Percentiles rank a stretch among this genome's conserved stretches.
Conservation (phyloP, 2,797 vertebrate genomes). For the Falco novaeseelandiae region DNA sequence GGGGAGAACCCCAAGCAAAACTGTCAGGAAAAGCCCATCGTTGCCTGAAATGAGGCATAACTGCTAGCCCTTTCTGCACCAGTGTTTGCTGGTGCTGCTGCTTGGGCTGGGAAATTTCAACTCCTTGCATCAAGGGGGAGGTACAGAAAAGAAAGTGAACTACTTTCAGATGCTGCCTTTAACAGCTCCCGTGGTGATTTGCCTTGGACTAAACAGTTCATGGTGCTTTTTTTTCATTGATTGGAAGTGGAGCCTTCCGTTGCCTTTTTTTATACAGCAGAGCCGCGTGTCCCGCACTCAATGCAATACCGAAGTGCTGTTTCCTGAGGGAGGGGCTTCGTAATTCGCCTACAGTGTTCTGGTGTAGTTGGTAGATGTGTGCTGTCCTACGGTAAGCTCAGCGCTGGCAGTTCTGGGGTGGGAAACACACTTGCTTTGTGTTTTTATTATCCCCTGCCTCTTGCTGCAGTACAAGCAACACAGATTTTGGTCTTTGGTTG, state of each 20-base stretch:
- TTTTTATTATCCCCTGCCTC: not conserved
- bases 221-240: not conserved
- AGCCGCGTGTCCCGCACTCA: not conserved
- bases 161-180: constrained; percentile 40
- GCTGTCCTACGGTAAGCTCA: not conserved
- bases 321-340: not conserved
- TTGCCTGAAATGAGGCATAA: not conserved
- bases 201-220: not conserved
- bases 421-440: not conserved
- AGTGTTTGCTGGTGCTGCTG: not conserved
- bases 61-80: not conserved
- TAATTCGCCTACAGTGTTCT: not conserved
- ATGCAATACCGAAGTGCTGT: not conserved
- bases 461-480: not conserved
- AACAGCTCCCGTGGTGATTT: not conserved
- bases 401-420: not conserved
- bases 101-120: not conserved
- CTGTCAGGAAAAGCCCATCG: not conserved
- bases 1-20: not conserved
- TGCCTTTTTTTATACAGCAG: not conserved
- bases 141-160: not conserved
- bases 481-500: not conserved
- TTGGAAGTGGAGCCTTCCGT: not conserved
- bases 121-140: constrained; percentile 79
- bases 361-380: fast-evolving